These are phyloP conservation scores for Lytechinus pictus DNA, from an alignment of 35 echinoderm and acorn worm genomes.

Conservation along the genomic window DNA sequence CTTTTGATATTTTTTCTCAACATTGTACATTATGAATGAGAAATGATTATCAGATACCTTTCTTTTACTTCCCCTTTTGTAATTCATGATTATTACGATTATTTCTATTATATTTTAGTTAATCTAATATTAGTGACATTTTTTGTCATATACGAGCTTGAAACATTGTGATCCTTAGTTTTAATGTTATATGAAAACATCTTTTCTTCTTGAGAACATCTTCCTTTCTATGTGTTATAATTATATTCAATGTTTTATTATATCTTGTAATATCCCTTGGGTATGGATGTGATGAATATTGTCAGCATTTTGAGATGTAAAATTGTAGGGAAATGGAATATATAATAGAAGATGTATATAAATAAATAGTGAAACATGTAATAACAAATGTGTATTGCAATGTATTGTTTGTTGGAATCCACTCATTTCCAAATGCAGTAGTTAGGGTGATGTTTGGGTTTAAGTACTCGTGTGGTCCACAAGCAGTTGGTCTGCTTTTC, in stretches of 20 bases:
- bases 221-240: background rate
- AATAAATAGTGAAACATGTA: background rate
- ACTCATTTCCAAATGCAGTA: too few species aligned
- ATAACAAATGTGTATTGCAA: background rate
- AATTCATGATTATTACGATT: background rate
- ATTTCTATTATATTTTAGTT: background rate
- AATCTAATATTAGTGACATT: background rate
- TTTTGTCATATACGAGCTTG: background rate
- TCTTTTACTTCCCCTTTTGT: background rate
- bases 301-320: background rate
- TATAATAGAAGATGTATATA: conserved; percentile 15
- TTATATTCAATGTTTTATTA: background rate
- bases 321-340: conserved; percentile 19
- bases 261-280: background rate
- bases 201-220: background rate
- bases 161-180: background rate
- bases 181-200: background rate
- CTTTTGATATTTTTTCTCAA: too few species aligned
- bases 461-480: too few species aligned
- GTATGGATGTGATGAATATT: background rate
- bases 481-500: too few species aligned
- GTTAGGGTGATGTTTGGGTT: too few species aligned
- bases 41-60: too few species aligned
- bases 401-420: background rate
- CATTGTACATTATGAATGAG: too few species aligned